phyloP scores from a whole-genome alignment of 2,113 vertebrate species.

The Gnathonemus longibarbis region DNA sequence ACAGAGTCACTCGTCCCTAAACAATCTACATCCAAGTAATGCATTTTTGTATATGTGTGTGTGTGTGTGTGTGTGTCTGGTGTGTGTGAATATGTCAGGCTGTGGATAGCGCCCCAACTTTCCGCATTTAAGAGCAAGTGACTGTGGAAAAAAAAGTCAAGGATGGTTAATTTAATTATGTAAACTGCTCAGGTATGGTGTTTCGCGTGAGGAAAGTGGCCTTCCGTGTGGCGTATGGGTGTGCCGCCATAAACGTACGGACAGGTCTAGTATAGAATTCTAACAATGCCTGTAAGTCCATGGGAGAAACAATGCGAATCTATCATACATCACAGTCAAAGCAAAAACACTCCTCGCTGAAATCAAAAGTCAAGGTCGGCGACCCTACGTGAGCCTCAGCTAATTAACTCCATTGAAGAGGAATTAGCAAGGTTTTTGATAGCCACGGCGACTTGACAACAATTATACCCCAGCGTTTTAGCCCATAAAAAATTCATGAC shows the following conservation, averaged over 20 bases:
- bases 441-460: not conserved
- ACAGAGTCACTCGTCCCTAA: conserved; percentile 40
- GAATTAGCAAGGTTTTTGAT: conserved; percentile 21
- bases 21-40: conserved; percentile 29
- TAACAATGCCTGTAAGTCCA: not conserved
- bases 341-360: not conserved
- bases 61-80: not conserved
- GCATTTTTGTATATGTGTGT: conserved; percentile 9
- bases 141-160: not conserved
- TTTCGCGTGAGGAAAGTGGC: not conserved
- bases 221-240: not conserved
- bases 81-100: not conserved
- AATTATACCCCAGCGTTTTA: not conserved
- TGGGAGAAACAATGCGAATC: not conserved
- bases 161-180: not conserved
- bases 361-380: not conserved
- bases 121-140: not conserved
- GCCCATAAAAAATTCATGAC: conserved; percentile 21
- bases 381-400: not conserved
- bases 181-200: not conserved
- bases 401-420: conserved; percentile 22
- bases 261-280: not conserved
- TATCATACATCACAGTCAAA: not conserved
- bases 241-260: not conserved
- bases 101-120: not conserved